Conservation (phyloP, 1,140 invertebrate genomes). For the Drosophila neocordata region DNA sequence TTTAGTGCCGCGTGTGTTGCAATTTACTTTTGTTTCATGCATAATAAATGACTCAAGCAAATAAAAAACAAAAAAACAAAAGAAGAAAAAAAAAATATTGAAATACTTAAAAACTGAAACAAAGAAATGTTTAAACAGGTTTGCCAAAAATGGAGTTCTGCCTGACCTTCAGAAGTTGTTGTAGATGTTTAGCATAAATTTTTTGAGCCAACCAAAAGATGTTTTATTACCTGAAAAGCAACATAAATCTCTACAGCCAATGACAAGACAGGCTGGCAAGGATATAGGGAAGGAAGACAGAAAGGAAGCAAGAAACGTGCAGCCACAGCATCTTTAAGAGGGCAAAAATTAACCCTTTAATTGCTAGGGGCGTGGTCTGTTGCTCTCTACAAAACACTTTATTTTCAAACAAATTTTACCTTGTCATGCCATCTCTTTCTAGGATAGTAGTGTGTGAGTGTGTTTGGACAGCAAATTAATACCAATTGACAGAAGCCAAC, state of each 20-base stretch:
- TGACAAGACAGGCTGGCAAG: constrained; percentile 30
- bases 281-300: background rate
- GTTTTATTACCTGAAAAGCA: constrained; percentile 47
- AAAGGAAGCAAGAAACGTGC: background rate
- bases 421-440: background rate
- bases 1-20: constrained; percentile 55
- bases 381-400: background rate
- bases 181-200: constrained; percentile 14
- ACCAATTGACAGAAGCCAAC: constrained; percentile 30
- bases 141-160: constrained; percentile 63
- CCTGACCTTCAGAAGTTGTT: constrained; percentile 15
- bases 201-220: constrained; percentile 25
- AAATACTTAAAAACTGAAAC: constrained; percentile 9
- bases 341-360: constrained; percentile 56
- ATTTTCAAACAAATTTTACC: constrained; percentile 34
- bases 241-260: constrained; percentile 50
- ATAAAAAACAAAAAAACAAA: constrained; percentile 43
- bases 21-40: constrained; percentile 42
- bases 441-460: background rate
- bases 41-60: constrained; percentile 66
- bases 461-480: constrained; percentile 62
- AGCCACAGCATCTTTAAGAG: constrained; percentile 30
- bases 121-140: constrained; percentile 51
- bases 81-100: too few species aligned
- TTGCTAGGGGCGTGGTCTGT: constrained; percentile 56